Percentiles rank a stretch among this genome's conserved stretches.
Conservation (phyloP, 2,888 invertebrate genomes). For the Endomychus coccineus region DNA sequence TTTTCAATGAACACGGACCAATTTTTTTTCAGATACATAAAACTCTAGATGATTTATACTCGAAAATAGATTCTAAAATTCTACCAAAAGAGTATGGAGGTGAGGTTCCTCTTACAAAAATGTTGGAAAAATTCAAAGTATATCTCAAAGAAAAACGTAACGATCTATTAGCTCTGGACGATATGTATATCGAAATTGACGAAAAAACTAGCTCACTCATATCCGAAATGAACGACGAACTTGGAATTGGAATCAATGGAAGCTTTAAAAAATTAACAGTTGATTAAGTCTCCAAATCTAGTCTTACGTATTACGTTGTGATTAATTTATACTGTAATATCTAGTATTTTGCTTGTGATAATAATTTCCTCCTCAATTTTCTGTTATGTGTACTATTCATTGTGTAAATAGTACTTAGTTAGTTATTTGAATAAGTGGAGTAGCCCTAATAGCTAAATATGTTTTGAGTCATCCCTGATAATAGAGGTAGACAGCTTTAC, state of each 20-base stretch:
- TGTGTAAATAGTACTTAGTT: too few species aligned
- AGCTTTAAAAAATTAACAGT: conserved; percentile 79
- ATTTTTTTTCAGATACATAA: conserved; percentile 58
- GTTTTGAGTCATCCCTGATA: too few species aligned
- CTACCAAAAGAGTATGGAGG: conserved; percentile 86
- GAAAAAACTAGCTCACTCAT: conserved; percentile 42
- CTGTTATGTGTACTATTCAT: too few species aligned
- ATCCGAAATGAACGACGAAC: conserved; percentile 53
- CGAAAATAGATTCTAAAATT: conserved; percentile 64
- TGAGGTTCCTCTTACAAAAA: conserved; percentile 68
- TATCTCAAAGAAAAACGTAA: conserved; percentile 57
- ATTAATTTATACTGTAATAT: too few species aligned
- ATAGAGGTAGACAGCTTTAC: too few species aligned
- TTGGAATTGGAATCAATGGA: conserved; percentile 68
- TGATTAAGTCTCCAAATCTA: too few species aligned
- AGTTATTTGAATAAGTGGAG: too few species aligned
- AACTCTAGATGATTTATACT: conserved; percentile 62
- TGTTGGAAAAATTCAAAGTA: conserved; percentile 69
- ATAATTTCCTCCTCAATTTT: too few species aligned
- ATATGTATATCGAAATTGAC: conserved; percentile 66
- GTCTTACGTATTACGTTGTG: too few species aligned
- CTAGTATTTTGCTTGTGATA: too few species aligned
- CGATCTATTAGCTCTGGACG: conserved; percentile 62
- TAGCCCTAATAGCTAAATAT: too few species aligned
- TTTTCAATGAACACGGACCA: neutral